Evolutionary conservation across 2,113 vertebrate genomes (phyloP), one percentile per base, ranked within the genome.

Genomic region (Ardeotis arabs): DNA sequence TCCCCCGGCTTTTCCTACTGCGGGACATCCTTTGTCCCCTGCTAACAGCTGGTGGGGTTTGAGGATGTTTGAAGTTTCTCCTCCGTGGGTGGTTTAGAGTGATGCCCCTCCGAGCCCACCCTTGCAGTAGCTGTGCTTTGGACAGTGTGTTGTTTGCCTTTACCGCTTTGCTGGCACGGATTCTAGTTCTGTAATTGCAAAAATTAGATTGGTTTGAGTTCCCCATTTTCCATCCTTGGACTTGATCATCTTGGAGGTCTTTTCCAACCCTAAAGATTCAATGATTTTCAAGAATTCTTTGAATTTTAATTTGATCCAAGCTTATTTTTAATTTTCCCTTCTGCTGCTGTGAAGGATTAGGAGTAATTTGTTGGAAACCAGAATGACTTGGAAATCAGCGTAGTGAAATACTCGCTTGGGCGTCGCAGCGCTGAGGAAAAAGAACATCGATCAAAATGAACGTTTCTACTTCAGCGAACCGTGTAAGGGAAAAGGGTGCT

Each of bases 241-340:
- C 41, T 44, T 44, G 41, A 44, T 44, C 14, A 44, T 44, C 41
- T 44, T 44, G 41, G 41, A 44, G 41, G 41, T 44, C 41, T 44
- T 44, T 44, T 44, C 41, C 41, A 44, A 44, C 41, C 41, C 41
- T 44, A 44, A 44, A 44, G 14, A 44, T 16, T 44, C 41, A 15
- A 44, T 44, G 14, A 44, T 44, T 44, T 86, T 68, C n/a, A 35
- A 66, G n/a, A 47, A 45, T 91, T 68, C 66, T 68, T 84, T 76
- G 31, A 75, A 35, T 39, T 66, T 62, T 14, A 44, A 10, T 91
- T 84, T 69, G 31, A 55, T 70, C 72, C 29, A 12, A 29, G 28
- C 33, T 87, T 41, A 14, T 62, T 81, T 90, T 72, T 69, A 60
- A 50, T 84, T 77, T 89, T 82, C 45, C 56, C 22, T 85, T 75